Percentiles rank a stretch among this genome's conserved stretches.
These are phyloP conservation scores for Cosmia trapezina DNA, from an alignment of 2,888 invertebrate species.

Conservation along the genomic window DNA sequence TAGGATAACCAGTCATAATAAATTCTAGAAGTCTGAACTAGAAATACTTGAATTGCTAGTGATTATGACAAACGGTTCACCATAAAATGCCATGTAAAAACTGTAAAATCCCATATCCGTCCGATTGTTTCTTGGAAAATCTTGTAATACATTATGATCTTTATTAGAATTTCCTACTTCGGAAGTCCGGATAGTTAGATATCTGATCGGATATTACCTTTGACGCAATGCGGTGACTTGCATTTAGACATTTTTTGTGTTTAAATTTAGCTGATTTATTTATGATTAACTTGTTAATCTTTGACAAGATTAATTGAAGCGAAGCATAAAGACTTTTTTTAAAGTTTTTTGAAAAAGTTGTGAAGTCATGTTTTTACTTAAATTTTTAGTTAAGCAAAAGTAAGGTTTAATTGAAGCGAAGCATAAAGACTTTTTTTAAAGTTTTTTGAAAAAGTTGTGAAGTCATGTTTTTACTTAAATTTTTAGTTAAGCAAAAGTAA, in stretches of 20 bases:
- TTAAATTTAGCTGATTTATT: neutral
- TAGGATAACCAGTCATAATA: neutral
- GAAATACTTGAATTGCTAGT: conserved; percentile 21
- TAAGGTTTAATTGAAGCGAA: neutral
- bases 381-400: neutral
- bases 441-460: neutral
- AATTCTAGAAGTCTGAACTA: conserved; percentile 5
- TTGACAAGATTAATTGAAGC: conserved; percentile 9
- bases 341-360: neutral
- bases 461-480: neutral
- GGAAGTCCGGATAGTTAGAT: conserved; percentile 41
- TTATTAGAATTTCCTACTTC: conserved; percentile 20
- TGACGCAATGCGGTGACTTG: conserved; percentile 54
- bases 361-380: neutral
- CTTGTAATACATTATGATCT: conserved; percentile 22
- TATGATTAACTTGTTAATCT: conserved; percentile 5
- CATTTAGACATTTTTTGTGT: conserved; percentile 30
- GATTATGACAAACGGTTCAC: conserved; percentile 24
- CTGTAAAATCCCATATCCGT: conserved; percentile 56
- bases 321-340: neutral
- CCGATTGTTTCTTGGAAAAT: conserved; percentile 40
- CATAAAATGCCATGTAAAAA: conserved; percentile 35
- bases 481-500: neutral
- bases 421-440: neutral
- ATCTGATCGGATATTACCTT: conserved; percentile 30